Evolutionary conservation across 2,113 vertebrate species (phyloP).

Genomic region (Merops nubicus): DNA sequence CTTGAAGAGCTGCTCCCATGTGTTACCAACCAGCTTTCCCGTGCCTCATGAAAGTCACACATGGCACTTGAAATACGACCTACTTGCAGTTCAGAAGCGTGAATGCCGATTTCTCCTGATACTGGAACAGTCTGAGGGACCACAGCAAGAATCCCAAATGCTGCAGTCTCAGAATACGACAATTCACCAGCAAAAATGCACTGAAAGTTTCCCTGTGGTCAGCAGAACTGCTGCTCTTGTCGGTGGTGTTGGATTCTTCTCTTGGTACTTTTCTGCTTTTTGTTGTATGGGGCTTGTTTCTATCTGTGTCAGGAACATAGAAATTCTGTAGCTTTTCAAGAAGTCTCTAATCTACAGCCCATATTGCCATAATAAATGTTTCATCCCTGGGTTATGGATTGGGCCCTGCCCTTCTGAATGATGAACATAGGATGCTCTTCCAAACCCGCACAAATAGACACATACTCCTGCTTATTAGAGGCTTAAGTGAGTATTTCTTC

Average conservation of each 20-base stretch:
- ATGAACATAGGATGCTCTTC: not conserved
- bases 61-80: not conserved
- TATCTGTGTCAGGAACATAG: not conserved
- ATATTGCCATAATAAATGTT: not conserved
- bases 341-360: not conserved
- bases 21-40: not conserved
- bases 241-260: not conserved
- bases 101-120: not conserved
- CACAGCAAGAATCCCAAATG: not conserved
- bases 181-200: not conserved
- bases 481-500: not conserved
- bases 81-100: not conserved
- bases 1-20: not conserved
- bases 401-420: not conserved
- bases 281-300: rapidly evolving
- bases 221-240: not conserved
- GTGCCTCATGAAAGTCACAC: not conserved
- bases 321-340: not conserved
- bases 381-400: rapidly evolving
- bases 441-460: not conserved
- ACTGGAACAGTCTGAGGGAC: not conserved
- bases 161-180: not conserved
- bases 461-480: not conserved
- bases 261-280: not conserved
- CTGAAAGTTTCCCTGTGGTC: rapidly evolving